Percentiles rank a stretch among this genome's conserved stretches.
Conservation (phyloP, 2,888 invertebrate species). For the Diloba caeruleocephala region DNA sequence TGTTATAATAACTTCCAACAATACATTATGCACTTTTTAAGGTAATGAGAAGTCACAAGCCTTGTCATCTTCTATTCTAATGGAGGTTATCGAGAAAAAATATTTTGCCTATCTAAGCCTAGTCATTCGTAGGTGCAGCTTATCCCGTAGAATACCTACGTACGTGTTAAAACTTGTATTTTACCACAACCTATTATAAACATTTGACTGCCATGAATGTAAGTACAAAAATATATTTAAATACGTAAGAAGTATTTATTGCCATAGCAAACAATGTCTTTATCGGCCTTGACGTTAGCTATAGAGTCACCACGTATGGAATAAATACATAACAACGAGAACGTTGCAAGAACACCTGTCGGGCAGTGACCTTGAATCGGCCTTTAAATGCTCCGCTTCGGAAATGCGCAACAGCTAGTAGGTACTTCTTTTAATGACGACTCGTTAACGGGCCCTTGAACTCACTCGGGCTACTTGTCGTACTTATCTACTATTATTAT, state of each 20-base stretch:
- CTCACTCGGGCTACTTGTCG: constrained; percentile 10
- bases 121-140: constrained; percentile 4
- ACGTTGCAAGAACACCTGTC: constrained; percentile 44
- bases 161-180: neutral
- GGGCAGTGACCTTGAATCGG: constrained; percentile 45
- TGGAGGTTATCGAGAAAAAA: constrained; percentile 1
- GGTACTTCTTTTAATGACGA: constrained; percentile 39
- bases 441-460: constrained; percentile 38
- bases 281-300: constrained; percentile 36
- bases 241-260: constrained; percentile 27
- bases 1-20: constrained; percentile 6
- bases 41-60: constrained; percentile 18
- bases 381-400: constrained; percentile 47
- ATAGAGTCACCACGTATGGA: constrained; percentile 31
- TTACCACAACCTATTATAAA: neutral
- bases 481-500: neutral
- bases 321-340: constrained; percentile 28
- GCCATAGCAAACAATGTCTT: constrained; percentile 26
- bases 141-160: neutral
- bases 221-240: constrained; percentile 4
- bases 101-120: constrained; percentile 28
- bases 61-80: constrained; percentile 13
- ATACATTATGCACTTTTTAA: constrained; percentile 10
- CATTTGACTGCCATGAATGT: neutral
- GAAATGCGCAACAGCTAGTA: constrained; percentile 48